Percentiles rank a stretch among this genome's conserved stretches.
Conservation (phyloP, 2,797 vertebrate genomes). For the Spinus pinus region DNA sequence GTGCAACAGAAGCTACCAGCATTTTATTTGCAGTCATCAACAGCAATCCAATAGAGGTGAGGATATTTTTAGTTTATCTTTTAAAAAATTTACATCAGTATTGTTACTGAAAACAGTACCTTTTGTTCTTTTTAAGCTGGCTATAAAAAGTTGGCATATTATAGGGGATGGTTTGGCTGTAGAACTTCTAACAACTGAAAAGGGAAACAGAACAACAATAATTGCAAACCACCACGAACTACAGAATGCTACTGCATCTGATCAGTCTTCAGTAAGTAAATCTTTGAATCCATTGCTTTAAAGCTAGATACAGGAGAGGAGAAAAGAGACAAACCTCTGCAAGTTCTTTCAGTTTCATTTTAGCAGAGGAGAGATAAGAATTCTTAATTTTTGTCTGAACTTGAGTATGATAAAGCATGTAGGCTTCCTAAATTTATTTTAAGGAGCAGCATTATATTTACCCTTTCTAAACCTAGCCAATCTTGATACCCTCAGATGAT, state of each 20-base stretch:
- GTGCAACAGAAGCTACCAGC: conserved; percentile 89
- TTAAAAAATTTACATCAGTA: background rate
- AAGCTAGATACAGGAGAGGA: background rate
- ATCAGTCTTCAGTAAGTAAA: conserved; percentile 87
- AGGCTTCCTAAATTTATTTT: background rate
- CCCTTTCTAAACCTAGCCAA: background rate
- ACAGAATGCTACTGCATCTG: conserved; percentile 83
- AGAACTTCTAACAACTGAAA: conserved; percentile 90
- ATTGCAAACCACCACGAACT: conserved; percentile 83
- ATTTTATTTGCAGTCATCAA: conserved; percentile 92
- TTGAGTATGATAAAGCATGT: background rate
- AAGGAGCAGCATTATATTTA: background rate
- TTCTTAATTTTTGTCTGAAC: background rate
- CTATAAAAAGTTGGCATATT: conserved; percentile 95
- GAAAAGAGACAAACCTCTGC: background rate
- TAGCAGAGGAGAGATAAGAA: background rate
- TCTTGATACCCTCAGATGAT: background rate
- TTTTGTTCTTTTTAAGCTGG: conserved; percentile 82
- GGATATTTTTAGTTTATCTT: conserved; percentile 22
- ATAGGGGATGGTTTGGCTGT: conserved; percentile 93
- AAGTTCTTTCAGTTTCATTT: background rate
- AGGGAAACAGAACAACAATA: conserved; percentile 86
- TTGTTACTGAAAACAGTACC: conserved; percentile 34
- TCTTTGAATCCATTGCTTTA: background rate
- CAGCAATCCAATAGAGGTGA: conserved; percentile 98